These are phyloP conservation scores for Cylas formicarius DNA, from an alignment of 1,140 invertebrate species.

Conservation along the genomic window DNA sequence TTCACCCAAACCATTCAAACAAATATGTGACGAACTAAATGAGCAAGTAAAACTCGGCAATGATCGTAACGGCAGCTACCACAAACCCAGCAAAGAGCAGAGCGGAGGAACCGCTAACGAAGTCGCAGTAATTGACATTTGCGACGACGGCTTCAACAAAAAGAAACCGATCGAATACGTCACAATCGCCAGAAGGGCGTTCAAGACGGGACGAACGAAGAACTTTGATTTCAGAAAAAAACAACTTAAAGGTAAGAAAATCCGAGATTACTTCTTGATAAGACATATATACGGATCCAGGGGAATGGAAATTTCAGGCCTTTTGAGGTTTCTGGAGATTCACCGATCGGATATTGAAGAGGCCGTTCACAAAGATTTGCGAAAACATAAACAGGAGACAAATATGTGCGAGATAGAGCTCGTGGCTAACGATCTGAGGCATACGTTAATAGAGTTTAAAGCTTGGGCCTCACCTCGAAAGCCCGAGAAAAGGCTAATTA, in stretches of 20 bases:
- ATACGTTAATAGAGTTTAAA: slow-evolving; percentile 56
- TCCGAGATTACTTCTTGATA: no score
- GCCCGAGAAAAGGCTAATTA: slow-evolving; percentile 60
- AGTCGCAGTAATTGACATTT: slow-evolving; percentile 10
- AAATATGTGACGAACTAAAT: no score
- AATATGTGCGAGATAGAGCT: slow-evolving; percentile 60
- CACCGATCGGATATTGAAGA: slow-evolving; percentile 63
- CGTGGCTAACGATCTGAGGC: slow-evolving; percentile 60
- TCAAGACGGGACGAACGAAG: slow-evolving; percentile 64
- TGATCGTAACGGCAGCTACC: no score
- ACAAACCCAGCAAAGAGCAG: no score
- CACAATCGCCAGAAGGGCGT: slow-evolving; percentile 37
- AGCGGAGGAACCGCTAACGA: no score
- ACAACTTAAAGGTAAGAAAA: slow-evolving; percentile 57
- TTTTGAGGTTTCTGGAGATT: slow-evolving; percentile 74
- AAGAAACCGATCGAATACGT: slow-evolving; percentile 17
- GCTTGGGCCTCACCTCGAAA: slow-evolving; percentile 62
- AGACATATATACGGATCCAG: not conserved
- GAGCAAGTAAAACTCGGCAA: no score
- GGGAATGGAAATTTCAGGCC: slow-evolving; percentile 20
- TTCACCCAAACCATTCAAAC: no score
- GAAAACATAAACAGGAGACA: slow-evolving; percentile 67
- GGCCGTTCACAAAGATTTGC: slow-evolving; percentile 72
- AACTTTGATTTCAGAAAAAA: slow-evolving; percentile 68
- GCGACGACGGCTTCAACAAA: slow-evolving; percentile 4